Conservation (phyloP, 2,113 vertebrate genomes). For the Sinosuthora webbiana region DNA sequence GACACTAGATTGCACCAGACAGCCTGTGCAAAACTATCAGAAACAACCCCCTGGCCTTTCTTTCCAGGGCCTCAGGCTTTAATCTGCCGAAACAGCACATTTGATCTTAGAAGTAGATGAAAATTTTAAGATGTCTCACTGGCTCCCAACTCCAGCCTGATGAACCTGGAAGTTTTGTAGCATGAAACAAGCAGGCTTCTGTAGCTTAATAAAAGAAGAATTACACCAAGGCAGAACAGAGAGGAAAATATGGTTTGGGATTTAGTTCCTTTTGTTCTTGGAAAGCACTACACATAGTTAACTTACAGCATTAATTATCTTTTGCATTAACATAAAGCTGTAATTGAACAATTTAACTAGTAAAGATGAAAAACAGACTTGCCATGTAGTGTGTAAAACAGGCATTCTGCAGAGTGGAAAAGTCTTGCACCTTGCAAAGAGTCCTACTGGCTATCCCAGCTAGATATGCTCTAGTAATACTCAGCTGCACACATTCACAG, state of each 20-base stretch:
- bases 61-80: neutral
- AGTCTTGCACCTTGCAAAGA: neutral
- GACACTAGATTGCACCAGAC: neutral
- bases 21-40: neutral
- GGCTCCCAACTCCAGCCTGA: neutral
- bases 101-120: neutral
- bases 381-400: neutral
- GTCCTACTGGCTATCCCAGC: neutral
- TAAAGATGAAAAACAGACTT: neutral
- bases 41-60: neutral
- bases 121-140: neutral
- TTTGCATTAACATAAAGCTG: constrained; percentile 13
- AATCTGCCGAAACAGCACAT: neutral
- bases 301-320: neutral
- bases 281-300: neutral
- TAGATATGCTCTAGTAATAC: neutral
- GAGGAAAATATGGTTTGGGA: neutral
- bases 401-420: neutral
- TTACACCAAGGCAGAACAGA: neutral
- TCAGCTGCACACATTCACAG: neutral
- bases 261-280: neutral
- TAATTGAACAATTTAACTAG: neutral
- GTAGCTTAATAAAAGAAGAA: neutral
- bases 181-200: neutral
- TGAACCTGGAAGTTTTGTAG: neutral